Evolutionary conservation across 64 coral and sea anemone genomes (phyloP), one percentile per base, ranked within the genome.

Genomic region (Orbicella faveolata): DNA sequence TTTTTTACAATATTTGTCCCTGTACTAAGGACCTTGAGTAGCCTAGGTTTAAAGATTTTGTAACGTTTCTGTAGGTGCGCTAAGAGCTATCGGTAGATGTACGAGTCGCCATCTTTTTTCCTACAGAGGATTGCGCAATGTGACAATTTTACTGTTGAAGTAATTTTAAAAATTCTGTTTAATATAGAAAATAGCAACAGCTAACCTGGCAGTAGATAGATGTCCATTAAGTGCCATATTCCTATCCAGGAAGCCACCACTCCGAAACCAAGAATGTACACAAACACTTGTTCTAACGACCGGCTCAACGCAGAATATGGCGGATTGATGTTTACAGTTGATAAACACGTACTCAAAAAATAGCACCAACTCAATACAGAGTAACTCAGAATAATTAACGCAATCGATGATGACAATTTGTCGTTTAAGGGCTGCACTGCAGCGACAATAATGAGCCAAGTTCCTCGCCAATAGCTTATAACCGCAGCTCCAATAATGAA

Each of bases 401-500:
- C 16, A 19, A 73, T 18, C 6, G 51, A 87, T 34, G 73, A 76
- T 66, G 0, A 13, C 21, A 61, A 4, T 1, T 54, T 85, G 63
- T 21, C 19, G 11, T 52, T 18, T 18, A 11, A 11, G 4, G 44
- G 20, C 20, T n/a, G 19, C 0, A 87, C 18, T 61, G 52, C 52
- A 9, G 9, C n/a, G 44, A 36, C 2, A 4, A 87, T 11, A 26
- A 39, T 73, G 1, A 70, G 21, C 90, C 90, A 92, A 8, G 90
- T 92, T 25, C 83, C 83, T 61, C 90, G 75, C 90, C 90, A 92
- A 59, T 87, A 92, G 13, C 59, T 36, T 26, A 92, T 68, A 5
- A 92, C 74, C 14, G 15, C 67, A 1, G 66, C 25, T 10, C 90
- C 73, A 20, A 74, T 79, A 0, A 92, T 13, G 3, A 70, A 79